Base-by-base conservation (phyloP, 1,140 invertebrate species). In the Eriocheir sinensis region DNA sequence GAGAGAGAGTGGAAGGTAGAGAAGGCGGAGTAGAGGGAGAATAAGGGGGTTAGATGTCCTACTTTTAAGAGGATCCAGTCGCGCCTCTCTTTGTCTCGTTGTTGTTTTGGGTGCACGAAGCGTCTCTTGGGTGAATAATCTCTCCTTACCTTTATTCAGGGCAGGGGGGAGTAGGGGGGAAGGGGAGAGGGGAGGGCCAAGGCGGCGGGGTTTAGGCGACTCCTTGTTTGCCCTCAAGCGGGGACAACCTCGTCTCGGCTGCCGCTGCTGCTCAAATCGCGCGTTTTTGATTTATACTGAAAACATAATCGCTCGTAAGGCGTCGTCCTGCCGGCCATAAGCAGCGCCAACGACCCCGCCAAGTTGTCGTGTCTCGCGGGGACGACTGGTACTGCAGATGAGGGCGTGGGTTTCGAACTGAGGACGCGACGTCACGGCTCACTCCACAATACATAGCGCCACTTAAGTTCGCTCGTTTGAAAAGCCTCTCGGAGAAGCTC, bases 61-160 rank as follows among this genome's bases (percentile, higher is more conserved):
- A 72, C 60, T 72, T n/a, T n/a, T 72, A 72, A 72, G 48, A 53
- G 60, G 60, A 27, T 72, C 60, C n/a, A 21, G 27, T n/a, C n/a
- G 48, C 60, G 48, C 60, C 60, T 72, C n/a, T 72, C 60, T 72
- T 72, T 72, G 60, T 72, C 60, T n/a, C 60, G 60, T 72, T 72
- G 60, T 72, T 72, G 60, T 72, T 72, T 72, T 72, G 60, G n/a
- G n/a, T 72, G 8, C 60, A 72, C 6, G 60, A 21, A 72, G 60
- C 60, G 60, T n/a, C 60, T n/a, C 60, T 72, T 72, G 3, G 21
- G 27, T 72, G 60, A 72, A n/a, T 72, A n/a, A 72, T 72, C 60
- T 72, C 9, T 48, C n/a, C n/a, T n/a, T n/a, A n/a, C n/a, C n/a
- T n/a, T n/a, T n/a, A n/a, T n/a, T n/a, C n/a, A n/a, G n/a, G n/a